Evolutionary conservation across 1,140 invertebrate species (phyloP), one percentile per base, ranked within the genome.

Genomic region (Eriocheir sinensis): DNA sequence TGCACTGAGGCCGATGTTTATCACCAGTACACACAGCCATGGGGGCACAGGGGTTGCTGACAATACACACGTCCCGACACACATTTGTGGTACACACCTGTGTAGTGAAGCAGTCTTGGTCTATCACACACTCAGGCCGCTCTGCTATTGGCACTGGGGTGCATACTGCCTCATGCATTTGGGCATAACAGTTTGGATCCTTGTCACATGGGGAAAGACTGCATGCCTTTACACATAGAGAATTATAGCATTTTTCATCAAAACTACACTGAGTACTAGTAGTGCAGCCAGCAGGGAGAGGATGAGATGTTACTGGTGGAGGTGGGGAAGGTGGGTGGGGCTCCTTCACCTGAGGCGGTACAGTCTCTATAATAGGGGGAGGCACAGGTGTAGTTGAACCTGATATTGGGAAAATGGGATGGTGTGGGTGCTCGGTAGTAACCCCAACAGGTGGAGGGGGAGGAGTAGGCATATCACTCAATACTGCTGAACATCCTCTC

Each of bases 101-200:
- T 96, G 98, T 98, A 96, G 97, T 97, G 40, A 98, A 97, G 96
- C 98, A 98, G 96, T 98, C 98, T 34, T 91, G 80, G 89, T 96
- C 95, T 36, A 93, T 85, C 15, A 95, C 79, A 93, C 96, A 96
- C 81, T 96, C 94, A 40, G 97, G 97, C 96, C 98, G 98, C 96
- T 98, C 99, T 96, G 98, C 98, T 12, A 98, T 97, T 91, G 97
- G 97, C 97, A 3, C 98, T 97, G 95, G 98, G 98, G 96, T 98
- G 96, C 99, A 99, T 0, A 98, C 97, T 0, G 98, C 97, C 80
- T 98, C 97, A 96, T 99, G 98, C 96, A 98, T 98, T 95, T 98
- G 97, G 0, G 98, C 98, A 40, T 97, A 97, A 96, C 98, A 99
- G 96, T 98, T 97, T 0, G 98, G 98, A 86, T 97, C 97, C 0